phyloP scores from a whole-genome alignment of 2,888 invertebrate genomes.

The Tetropium fuscum region DNA sequence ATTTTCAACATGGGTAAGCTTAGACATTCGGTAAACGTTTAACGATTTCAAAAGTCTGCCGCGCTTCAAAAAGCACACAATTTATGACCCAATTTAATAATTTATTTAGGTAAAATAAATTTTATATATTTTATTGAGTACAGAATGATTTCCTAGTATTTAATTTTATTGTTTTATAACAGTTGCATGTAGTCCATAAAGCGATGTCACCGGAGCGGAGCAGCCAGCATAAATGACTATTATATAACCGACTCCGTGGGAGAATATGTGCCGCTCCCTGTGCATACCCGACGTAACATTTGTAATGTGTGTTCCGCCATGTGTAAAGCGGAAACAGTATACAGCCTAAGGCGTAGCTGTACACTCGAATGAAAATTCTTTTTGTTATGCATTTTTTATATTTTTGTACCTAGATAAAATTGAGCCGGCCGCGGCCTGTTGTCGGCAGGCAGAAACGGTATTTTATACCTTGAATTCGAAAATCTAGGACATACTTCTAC shows the following conservation, averaged over 20 bases:
- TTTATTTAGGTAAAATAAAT: slow-evolving; percentile 52
- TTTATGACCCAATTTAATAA: slow-evolving; percentile 60
- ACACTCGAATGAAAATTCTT: slow-evolving; percentile 58
- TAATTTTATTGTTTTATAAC: slow-evolving; percentile 61
- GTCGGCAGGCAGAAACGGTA: slow-evolving; percentile 48
- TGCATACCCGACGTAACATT: slow-evolving; percentile 56
- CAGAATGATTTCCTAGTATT: slow-evolving; percentile 51
- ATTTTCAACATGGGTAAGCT: slow-evolving; percentile 65
- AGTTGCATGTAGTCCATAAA: slow-evolving; percentile 51
- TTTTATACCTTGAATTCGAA: slow-evolving; percentile 38
- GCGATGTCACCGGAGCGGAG: slow-evolving; percentile 28
- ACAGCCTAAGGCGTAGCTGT: slow-evolving; percentile 62
- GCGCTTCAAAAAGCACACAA: slow-evolving; percentile 52
- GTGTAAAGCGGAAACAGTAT: slow-evolving; percentile 66
- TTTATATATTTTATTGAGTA: slow-evolving; percentile 56
- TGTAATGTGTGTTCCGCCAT: slow-evolving; percentile 65
- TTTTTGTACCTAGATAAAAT: slow-evolving; percentile 55
- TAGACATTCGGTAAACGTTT: slow-evolving; percentile 59
- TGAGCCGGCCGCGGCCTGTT: slow-evolving; percentile 38
- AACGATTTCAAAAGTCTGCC: slow-evolving; percentile 53
- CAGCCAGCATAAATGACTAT: slow-evolving; percentile 22
- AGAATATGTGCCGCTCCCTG: slow-evolving; percentile 58
- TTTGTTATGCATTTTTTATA: slow-evolving; percentile 50
- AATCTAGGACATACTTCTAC: slow-evolving; percentile 34
- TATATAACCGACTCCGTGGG: slow-evolving; percentile 53